Evolutionary conservation across 2,797 vertebrate genomes (phyloP).

Genomic region (Pyrocephalus nanus): DNA sequence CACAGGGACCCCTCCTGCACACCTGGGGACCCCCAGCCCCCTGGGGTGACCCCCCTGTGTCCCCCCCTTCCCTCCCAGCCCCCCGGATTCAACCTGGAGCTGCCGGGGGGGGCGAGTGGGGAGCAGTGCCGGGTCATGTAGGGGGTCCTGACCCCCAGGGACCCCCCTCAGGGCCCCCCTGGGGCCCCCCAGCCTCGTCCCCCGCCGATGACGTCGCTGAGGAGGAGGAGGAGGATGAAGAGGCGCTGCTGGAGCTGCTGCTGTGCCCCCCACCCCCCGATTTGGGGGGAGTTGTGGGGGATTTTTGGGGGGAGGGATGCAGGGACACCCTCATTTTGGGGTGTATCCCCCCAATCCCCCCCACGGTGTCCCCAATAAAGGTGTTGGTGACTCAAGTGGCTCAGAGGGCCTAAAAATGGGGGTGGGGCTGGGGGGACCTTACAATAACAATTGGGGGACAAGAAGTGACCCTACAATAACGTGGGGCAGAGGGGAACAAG

Average conservation of each 20-base stretch:
- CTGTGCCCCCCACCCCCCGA: neutral
- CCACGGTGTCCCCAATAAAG: neutral
- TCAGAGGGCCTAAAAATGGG: neutral
- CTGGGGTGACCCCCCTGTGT: no score
- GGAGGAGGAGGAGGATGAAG: neutral
- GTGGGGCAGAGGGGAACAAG: no score
- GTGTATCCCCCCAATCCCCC: no score
- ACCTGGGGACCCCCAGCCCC: no score
- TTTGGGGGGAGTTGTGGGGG: no score
- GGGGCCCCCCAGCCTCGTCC: neutral
- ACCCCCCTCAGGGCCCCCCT: neutral
- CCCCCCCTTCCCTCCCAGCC: constrained; percentile 71
- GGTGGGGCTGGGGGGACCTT: neutral
- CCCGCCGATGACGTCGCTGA: neutral
- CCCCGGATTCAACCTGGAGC: constrained; percentile 50
- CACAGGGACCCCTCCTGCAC: no score
- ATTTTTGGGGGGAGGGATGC: no score
- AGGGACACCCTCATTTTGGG: no score
- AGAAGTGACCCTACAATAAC: neutral
- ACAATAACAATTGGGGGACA: neutral
- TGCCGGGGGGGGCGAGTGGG: constrained; percentile 73
- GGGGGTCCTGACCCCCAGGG: neutral
- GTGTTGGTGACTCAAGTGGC: neutral
- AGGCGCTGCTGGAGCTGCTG: no score
- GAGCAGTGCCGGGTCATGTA: constrained; percentile 93